phyloP scores from a whole-genome alignment of 2,113 vertebrate genomes.

The Erpornis zantholeuca region DNA sequence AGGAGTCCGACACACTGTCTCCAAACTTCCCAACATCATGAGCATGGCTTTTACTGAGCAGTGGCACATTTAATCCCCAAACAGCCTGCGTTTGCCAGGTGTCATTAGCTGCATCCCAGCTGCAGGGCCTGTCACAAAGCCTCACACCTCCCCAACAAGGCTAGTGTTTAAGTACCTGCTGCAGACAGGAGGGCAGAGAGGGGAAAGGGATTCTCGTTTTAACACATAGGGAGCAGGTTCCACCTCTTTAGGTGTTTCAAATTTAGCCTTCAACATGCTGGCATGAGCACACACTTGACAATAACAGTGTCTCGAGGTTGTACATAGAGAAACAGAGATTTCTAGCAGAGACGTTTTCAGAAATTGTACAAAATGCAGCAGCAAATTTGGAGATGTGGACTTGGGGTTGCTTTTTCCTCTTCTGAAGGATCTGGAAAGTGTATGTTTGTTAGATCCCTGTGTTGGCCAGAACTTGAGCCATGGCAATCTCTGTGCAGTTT shows the following conservation, averaged over 20 bases:
- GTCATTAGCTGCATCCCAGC: background rate
- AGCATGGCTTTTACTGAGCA: background rate
- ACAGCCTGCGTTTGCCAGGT: background rate
- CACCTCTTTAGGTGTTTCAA: background rate
- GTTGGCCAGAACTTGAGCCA: accelerated
- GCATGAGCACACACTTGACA: background rate
- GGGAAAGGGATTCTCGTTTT: background rate
- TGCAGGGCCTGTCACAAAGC: background rate
- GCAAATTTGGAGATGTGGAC: background rate
- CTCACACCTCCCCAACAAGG: background rate
- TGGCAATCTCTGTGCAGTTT: background rate
- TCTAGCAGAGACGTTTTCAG: background rate
- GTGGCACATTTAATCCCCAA: background rate
- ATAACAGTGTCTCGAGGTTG: background rate
- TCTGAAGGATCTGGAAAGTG: background rate
- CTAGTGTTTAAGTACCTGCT: background rate
- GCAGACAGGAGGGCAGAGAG: background rate
- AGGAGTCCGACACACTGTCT: background rate
- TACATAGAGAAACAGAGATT: accelerated
- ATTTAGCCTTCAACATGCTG: background rate
- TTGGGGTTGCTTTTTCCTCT: background rate
- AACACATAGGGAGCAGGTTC: background rate
- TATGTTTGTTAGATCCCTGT: accelerated
- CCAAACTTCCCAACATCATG: background rate
- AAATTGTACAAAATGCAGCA: background rate